Evolutionary conservation across 2,888 invertebrate genomes (phyloP), one percentile per base, ranked within the genome.

Genomic region (Tanaodytes sp.): DNA sequence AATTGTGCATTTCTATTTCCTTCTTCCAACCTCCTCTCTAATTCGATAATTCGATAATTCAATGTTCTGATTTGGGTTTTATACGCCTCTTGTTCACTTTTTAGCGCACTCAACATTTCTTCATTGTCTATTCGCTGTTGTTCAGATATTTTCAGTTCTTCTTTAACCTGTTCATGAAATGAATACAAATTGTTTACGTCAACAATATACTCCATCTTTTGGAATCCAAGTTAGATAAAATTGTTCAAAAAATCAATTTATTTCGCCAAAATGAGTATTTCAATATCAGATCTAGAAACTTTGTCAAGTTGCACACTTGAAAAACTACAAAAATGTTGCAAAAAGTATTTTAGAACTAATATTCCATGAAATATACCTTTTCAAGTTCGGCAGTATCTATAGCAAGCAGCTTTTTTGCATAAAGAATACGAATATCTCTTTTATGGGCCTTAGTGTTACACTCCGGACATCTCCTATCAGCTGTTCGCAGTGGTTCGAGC

Each of bases 321-420:
- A n/a, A n/a, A n/a, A n/a, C n/a, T n/a, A n/a, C n/a, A n/a, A n/a
- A n/a, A n/a, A n/a, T n/a, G n/a, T 8, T 27, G 27, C 27, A 27
- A 27, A 37, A 2, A 37, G 15, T 37, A 37, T 14, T n/a, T 4
- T 18, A 2, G 16, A 31, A 31, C 33, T 12, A 1, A 31, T 18
- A 36, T 48, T 19, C 14, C 5, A 19, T 40, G 6, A 12, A 33
- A 73, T 77, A n/a, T 37, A 94, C 82, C 6, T 87, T 84, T 43
- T 94, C 92, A 55, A 92, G 83, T 78, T 96, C 95, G 0, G 90
- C 87, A 0, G 92, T 94, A 80, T 97, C 97, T 0, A 93, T 86
- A 0, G 92, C 92, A 45, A 91, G 89, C 2, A 95, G 78, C 57
- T 90, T 90, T 72, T 91, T 91, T 0, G 95, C 94, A 85, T 94